Conservation (phyloP, 2,888 invertebrate genomes). For the Caenorhabditis auriculariae region DNA sequence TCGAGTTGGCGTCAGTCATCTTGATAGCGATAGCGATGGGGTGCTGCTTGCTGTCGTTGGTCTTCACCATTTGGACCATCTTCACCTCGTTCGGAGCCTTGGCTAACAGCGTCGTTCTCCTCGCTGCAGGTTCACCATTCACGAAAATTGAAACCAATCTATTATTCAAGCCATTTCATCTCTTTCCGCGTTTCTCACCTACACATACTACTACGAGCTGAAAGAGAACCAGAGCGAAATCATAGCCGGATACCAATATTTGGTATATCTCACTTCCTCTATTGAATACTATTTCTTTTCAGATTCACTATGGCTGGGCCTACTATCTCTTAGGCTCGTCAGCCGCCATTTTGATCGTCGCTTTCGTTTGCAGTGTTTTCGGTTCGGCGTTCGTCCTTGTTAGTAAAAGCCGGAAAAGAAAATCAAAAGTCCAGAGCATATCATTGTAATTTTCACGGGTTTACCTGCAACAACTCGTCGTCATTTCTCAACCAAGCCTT, state of each 20-base stretch:
- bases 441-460: slow-evolving; percentile 4
- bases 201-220: slow-evolving; percentile 44
- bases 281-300: no score
- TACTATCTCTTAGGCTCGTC: slow-evolving; percentile 37
- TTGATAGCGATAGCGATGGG: slow-evolving; percentile 25
- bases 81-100: slow-evolving; percentile 42
- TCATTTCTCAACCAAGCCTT: no score
- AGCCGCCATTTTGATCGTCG: slow-evolving; percentile 21
- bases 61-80: slow-evolving; percentile 45
- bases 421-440: slow-evolving; percentile 20
- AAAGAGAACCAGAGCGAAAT: slow-evolving; percentile 44
- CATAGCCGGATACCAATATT: slow-evolving; percentile 28
- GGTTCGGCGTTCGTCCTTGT: slow-evolving; percentile 32
- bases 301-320: slow-evolving; percentile 50
- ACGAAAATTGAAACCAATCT: no score
- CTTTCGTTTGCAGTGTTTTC: slow-evolving; percentile 31
- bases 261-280: background rate
- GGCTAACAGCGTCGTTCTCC: slow-evolving; percentile 34
- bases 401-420: slow-evolving; percentile 22
- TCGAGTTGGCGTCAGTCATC: slow-evolving; percentile 42
- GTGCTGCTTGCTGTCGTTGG: slow-evolving; percentile 26
- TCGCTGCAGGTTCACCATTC: slow-evolving; percentile 33
- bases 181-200: slow-evolving; percentile 33
- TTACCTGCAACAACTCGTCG: background rate
- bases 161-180: slow-evolving; percentile 35